Percentiles rank a stretch among this genome's conserved stretches.
Evolutionary conservation across 2,113 vertebrate genomes (phyloP).

Genomic region (Colius striatus): DNA sequence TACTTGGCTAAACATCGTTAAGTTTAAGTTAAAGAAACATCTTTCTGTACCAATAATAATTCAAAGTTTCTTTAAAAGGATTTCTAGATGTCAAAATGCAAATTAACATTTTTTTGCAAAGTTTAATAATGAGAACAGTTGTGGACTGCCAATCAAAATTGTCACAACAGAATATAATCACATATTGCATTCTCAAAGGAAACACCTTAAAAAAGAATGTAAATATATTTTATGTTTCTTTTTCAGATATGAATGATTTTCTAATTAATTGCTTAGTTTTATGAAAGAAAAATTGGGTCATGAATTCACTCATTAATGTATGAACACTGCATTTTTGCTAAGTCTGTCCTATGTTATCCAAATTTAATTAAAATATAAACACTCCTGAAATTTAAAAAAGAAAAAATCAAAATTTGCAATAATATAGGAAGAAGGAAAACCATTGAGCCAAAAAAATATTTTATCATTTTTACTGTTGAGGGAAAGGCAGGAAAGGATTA

Average conservation of each 20-base stretch:
- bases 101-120: not conserved
- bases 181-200: not conserved
- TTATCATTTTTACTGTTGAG: not conserved
- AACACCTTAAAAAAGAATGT: not conserved
- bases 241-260: not conserved
- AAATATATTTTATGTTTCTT: not conserved
- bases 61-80: not conserved
- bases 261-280: not conserved
- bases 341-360: not conserved
- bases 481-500: not conserved
- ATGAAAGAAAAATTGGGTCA: not conserved
- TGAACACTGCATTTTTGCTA: not conserved
- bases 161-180: not conserved
- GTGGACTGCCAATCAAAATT: not conserved
- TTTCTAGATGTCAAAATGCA: not conserved
- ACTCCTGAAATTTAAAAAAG: rapidly evolving
- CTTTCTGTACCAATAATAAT: not conserved
- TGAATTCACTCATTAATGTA: not conserved
- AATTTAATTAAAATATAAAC: not conserved
- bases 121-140: not conserved
- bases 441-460: not conserved
- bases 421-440: not conserved
- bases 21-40: not conserved
- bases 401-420: not conserved
- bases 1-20: not conserved